Evolutionary conservation across 92 coral and sea anemone genomes (phyloP).

Genomic region (Phenganax marumi): DNA sequence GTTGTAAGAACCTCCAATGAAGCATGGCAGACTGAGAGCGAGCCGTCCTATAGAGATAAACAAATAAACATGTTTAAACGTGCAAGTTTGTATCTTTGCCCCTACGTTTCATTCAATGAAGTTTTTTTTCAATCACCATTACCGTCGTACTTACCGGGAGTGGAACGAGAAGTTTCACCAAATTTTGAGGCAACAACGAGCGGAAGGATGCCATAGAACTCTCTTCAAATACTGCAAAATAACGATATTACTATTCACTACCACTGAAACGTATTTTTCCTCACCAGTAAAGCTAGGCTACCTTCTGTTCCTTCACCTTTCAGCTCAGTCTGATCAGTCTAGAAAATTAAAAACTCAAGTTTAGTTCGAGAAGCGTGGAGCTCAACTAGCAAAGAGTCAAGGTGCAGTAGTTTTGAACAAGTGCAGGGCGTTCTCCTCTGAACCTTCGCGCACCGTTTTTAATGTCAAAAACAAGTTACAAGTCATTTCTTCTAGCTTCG

Average conservation of each 20-base stretch:
- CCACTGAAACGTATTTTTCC: not conserved
- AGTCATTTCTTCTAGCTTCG: too few species aligned
- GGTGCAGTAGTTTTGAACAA: too few species aligned
- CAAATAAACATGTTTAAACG: not conserved
- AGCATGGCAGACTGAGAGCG: conserved; percentile 60
- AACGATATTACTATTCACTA: not conserved
- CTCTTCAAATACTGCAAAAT: not conserved
- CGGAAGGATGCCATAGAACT: conserved; percentile 28
- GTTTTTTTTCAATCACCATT: not conserved
- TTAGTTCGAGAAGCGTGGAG: too few species aligned
- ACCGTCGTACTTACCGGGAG: not conserved
- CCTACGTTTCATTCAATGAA: not conserved
- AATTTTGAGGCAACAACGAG: conserved; percentile 16
- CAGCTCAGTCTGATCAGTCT: not conserved
- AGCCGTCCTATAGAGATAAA: conserved; percentile 52
- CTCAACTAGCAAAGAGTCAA: too few species aligned
- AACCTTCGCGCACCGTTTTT: too few species aligned
- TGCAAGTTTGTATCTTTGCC: not conserved
- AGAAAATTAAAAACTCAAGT: not conserved
- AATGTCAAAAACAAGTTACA: too few species aligned
- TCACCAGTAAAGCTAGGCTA: not conserved
- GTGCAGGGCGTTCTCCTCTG: too few species aligned
- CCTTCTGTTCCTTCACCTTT: not conserved
- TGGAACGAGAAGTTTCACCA: conserved; percentile 26
- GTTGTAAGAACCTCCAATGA: conserved; percentile 69